Conservation (phyloP, 2,113 vertebrate genomes). For the Setophaga petechia region DNA sequence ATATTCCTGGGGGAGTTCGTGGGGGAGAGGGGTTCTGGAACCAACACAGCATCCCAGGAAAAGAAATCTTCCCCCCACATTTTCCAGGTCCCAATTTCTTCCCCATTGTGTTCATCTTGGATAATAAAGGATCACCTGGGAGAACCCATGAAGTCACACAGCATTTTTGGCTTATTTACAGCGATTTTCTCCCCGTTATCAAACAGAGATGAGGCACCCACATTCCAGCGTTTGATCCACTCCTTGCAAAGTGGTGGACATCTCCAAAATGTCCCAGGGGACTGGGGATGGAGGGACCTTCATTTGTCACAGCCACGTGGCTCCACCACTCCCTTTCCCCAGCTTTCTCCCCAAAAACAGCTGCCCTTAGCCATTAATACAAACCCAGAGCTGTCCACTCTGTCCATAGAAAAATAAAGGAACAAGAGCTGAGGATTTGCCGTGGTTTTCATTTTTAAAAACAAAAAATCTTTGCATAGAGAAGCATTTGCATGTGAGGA, state of each 20-base stretch:
- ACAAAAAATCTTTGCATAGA: neutral
- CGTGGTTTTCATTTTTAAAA: neutral
- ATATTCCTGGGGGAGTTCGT: neutral
- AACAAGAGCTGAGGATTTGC: neutral
- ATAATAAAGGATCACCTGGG: neutral
- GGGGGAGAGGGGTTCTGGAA: neutral
- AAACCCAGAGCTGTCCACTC: neutral
- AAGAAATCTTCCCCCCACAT: neutral
- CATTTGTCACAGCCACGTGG: neutral
- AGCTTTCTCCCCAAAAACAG: neutral
- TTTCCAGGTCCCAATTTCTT: neutral
- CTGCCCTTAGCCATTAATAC: neutral
- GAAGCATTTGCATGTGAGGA: neutral
- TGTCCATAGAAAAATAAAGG: neutral
- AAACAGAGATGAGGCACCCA: neutral
- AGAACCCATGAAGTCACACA: neutral
- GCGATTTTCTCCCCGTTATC: neutral
- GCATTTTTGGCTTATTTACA: conserved; percentile 38
- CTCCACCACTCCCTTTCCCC: neutral
- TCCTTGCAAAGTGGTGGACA: neutral
- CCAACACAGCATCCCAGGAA: conserved; percentile 15
- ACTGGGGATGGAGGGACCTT: accelerated
- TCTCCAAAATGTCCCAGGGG: neutral
- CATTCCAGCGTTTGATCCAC: neutral
- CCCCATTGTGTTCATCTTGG: neutral